A percentile compares a stretch with the other conserved stretches of the same genome.
These are phyloP conservation scores for Ceryle rudis DNA, from an alignment of 2,797 vertebrate species.

Conservation along the genomic window DNA sequence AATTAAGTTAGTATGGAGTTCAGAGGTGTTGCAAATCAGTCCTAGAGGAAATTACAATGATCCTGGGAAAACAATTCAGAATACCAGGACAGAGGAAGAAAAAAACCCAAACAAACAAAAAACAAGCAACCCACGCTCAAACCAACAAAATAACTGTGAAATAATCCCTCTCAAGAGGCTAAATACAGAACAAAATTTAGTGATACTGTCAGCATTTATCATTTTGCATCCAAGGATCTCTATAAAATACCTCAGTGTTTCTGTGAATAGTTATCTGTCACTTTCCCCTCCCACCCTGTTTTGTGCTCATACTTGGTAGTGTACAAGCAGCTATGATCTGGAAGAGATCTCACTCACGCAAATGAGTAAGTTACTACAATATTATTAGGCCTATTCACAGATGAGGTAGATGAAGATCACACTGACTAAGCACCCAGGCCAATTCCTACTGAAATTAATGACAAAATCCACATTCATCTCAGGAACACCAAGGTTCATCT, in stretches of 20 bases:
- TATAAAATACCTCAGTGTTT: background rate
- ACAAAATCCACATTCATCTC: background rate
- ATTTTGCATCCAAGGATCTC: background rate
- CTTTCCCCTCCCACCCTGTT: background rate
- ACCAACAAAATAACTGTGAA: background rate
- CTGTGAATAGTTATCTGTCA: background rate
- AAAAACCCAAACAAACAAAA: too few species aligned
- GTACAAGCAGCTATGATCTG: background rate
- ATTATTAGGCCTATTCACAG: background rate
- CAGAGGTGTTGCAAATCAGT: background rate
- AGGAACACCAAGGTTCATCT: background rate
- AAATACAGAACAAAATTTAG: background rate
- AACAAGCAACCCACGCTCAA: background rate
- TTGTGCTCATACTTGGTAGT: background rate
- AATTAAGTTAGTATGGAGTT: background rate
- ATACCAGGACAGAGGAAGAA: background rate
- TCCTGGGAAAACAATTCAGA: background rate
- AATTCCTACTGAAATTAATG: background rate
- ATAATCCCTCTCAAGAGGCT: background rate
- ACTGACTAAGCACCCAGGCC: background rate
- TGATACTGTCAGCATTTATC: background rate
- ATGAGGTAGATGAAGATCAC: background rate
- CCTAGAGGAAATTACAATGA: background rate
- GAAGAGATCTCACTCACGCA: background rate
- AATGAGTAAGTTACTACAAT: background rate